phyloP scores from a whole-genome alignment of 1,140 invertebrate species.

The Zeugodacus cucurbitae region DNA sequence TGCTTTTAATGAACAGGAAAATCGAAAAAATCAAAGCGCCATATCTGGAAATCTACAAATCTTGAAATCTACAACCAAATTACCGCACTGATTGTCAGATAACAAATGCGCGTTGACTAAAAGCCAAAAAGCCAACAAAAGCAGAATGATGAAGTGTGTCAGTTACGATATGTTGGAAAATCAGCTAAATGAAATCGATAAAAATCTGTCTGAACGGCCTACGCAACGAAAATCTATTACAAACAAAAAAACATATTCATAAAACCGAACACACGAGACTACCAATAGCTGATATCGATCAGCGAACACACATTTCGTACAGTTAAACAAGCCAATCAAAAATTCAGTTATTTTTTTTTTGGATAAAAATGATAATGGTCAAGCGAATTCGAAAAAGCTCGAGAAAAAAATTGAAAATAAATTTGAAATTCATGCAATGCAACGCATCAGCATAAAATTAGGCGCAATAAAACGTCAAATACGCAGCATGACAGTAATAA shows the following conservation, averaged over 20 bases:
- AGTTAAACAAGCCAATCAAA: neutral
- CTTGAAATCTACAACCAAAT: neutral
- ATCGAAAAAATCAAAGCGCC: neutral
- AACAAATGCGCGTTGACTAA: neutral
- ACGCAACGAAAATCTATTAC: conserved; percentile 38
- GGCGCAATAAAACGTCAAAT: conserved; percentile 64
- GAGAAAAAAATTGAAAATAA: conserved; percentile 25
- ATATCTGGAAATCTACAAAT: neutral
- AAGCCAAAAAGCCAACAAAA: conserved; percentile 18
- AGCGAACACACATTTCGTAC: neutral
- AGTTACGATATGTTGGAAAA: conserved; percentile 43
- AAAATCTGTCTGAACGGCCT: conserved; percentile 49
- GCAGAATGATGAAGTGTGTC: conserved; percentile 29
- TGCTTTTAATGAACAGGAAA: neutral
- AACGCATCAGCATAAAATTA: conserved; percentile 64
- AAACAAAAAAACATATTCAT: conserved; percentile 11
- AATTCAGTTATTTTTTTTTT: neutral
- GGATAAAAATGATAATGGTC: neutral
- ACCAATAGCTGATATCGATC: conserved; percentile 13
- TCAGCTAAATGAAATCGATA: conserved; percentile 46
- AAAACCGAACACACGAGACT: neutral
- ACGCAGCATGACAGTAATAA: conserved; percentile 60
- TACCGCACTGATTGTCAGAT: conserved; percentile 5
- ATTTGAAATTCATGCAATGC: conserved; percentile 60
- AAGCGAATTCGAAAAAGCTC: neutral